Evolutionary conservation across 2,797 vertebrate genomes (phyloP), one percentile per base, ranked within the genome.

Genomic region (Hydrocynus forskahlii): DNA sequence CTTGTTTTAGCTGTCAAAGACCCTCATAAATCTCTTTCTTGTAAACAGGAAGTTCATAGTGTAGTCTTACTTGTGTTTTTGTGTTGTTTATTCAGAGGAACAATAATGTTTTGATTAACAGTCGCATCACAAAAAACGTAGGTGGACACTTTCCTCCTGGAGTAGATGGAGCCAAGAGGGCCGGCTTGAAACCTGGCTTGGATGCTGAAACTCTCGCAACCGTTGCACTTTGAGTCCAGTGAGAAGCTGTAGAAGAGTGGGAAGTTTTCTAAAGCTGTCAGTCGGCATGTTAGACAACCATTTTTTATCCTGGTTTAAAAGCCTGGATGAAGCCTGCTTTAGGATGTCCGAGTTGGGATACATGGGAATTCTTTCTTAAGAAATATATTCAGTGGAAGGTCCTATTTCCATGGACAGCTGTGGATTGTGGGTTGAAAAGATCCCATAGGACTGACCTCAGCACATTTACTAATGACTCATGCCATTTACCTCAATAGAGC

Each of bases 401-500:
- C 68, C 29, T 68, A 75, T 45, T 79, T 25, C 59, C 70, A 75
- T 68, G 40, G 54, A 72, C 69, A 78, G 78, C 59, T 69, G 55
- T 80, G 80, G 81, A 35, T 48, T 81, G 59, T 71, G 60, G 21
- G 16, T 76, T 73, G 57, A 67, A 86, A 35, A 77, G 57, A 68
- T 54, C 75, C 48, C 40, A 74, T 14, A 62, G 59, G 66, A 78
- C 55, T 80, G 70, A 75, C 81, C 59, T 83, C 81, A 79, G 35
- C 73, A 75, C 71, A 23, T 38, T 50, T 83, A 64, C 7, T 75
- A 70, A 63, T 79, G 81, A 79, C 64, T 83, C 81, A 71, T 59
- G 60, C 72, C 10, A n/a, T 19, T 60, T 70, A 54, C 60, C 19
- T 79, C 57, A 83, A 76, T 79, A 70, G 71, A 76, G 43, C 72